Base-by-base conservation (phyloP, 1,140 invertebrate species). In the Pseudomyrmex sp. region DNA sequence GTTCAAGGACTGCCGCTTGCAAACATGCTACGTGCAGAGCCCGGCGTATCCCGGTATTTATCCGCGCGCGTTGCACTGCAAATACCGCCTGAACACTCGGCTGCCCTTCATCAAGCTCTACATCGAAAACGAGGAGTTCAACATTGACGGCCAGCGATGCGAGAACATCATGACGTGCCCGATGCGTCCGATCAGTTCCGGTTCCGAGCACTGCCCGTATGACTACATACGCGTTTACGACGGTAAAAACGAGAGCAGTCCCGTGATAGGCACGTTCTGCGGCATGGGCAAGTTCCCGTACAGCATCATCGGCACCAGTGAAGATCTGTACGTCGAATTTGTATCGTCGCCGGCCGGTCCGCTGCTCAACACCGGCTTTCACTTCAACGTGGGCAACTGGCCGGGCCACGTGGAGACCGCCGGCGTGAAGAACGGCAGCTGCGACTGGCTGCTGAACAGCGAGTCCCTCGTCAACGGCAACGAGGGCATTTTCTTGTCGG, bases 121-220 rank as follows among this genome's bases (percentile, higher is more conserved):
- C 94, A 98, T 98, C 86, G 97, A 98, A 92, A 98, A 98, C 90
- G 97, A 98, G 92, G 97, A 98, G 92, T 98, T 99, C 94, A 98
- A 98, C 89, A 98, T 99, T 76, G 98, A 98, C 90, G 98, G 98
- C 0, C 98, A 98, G 90, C 95, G 98, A 69, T 99, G 98, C 91
- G 98, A 98, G 92, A 98, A 98, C 92, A 98, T 98, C 83, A 98
- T 99, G 96, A 98, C 98, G 2, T 99, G 98, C 91, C 98, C 98
- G 13, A 98, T 98, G 96, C 95, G 98, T 83, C 97, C 97, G 0
- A 98, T 98, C 61, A 97, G 97, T 52, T 98, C 97, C 83, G 97
- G 97, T 56, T 96, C 97, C 59, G 96, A 98, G 87, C 97, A 98
- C 89, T 99, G 98, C 92, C 98, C 98, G 0, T 98, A 97, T 93